Evolutionary conservation across 2,888 invertebrate species (phyloP).

Genomic region (Hemistola chrysoprasaria): DNA sequence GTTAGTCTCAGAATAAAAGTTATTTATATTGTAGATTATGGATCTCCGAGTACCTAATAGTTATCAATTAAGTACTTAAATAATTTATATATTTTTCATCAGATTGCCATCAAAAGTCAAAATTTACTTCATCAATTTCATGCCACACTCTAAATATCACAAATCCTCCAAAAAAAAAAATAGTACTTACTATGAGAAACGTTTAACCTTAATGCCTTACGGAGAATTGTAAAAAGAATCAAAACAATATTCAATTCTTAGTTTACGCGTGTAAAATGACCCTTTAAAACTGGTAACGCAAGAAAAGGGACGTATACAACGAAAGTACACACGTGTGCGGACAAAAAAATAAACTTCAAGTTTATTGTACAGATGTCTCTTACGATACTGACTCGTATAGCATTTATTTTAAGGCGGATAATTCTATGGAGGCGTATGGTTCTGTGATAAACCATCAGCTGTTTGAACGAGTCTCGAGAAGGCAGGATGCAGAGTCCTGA

Average conservation of each 20-base stretch:
- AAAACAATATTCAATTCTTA: conserved; percentile 40
- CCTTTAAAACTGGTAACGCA: conserved; percentile 44
- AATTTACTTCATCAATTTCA: too few relatives aligned
- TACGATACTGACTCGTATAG: conserved; percentile 14
- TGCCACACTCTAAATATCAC: too few relatives aligned
- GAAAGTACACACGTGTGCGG: conserved; percentile 41
- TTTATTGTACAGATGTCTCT: conserved; percentile 15
- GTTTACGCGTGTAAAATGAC: conserved; percentile 43
- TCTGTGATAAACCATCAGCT: conserved; percentile 50
- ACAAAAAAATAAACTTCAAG: conserved; percentile 47
- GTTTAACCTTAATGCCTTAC: too few relatives aligned
- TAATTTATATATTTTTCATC: too few relatives aligned
- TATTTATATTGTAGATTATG: too few relatives aligned
- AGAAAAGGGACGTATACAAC: conserved; percentile 39
- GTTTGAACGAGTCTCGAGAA: conserved; percentile 44
- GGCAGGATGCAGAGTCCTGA: conserved; percentile 41
- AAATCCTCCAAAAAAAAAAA: too few relatives aligned
- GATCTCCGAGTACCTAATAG: too few relatives aligned
- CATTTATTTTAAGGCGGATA: conserved; percentile 7
- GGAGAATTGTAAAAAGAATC: conserved; percentile 21
- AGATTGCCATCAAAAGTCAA: too few relatives aligned
- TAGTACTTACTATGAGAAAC: too few relatives aligned
- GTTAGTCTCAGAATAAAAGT: too few relatives aligned
- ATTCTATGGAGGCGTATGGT: conserved; percentile 20
- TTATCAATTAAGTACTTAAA: too few relatives aligned